A percentile compares a stretch with the other conserved stretches of the same genome.
Evolutionary conservation across 2,113 vertebrate species (phyloP).

Genomic region (Callopanchax toddi): DNA sequence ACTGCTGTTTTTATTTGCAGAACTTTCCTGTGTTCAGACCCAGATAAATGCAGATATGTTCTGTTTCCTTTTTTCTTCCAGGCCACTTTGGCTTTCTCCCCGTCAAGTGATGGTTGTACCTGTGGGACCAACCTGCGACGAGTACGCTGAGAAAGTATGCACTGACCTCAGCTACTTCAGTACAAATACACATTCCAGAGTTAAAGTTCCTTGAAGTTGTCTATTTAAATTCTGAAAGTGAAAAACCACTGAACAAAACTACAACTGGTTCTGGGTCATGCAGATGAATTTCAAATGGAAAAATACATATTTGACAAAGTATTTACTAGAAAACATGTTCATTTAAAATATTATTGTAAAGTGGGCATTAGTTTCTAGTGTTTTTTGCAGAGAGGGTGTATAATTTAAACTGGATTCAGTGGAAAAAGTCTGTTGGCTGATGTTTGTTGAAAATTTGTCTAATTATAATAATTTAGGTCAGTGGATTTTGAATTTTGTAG

Average conservation of each 20-base stretch:
- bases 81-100: constrained; percentile 97
- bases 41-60: constrained; percentile 6
- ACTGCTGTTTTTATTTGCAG: no score
- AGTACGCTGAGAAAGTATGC: constrained; percentile 92
- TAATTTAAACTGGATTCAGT: no score
- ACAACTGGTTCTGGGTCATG: neutral
- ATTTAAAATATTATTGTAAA: no score
- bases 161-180: neutral
- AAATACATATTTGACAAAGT: neutral
- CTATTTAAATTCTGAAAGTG: constrained; percentile 1
- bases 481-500: neutral
- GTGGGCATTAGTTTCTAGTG: no score
- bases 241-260: neutral
- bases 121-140: constrained; percentile 92
- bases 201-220: neutral
- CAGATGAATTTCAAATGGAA: neutral
- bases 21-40: neutral
- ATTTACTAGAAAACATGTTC: no score
- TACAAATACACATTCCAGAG: neutral
- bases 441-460: no score
- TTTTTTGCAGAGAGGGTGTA: no score
- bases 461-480: no score
- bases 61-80: constrained; percentile 57
- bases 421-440: no score
- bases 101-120: constrained; percentile 96